These are phyloP conservation scores for Cinara cedri DNA, from an alignment of 2,888 invertebrate genomes.

Conservation along the genomic window DNA sequence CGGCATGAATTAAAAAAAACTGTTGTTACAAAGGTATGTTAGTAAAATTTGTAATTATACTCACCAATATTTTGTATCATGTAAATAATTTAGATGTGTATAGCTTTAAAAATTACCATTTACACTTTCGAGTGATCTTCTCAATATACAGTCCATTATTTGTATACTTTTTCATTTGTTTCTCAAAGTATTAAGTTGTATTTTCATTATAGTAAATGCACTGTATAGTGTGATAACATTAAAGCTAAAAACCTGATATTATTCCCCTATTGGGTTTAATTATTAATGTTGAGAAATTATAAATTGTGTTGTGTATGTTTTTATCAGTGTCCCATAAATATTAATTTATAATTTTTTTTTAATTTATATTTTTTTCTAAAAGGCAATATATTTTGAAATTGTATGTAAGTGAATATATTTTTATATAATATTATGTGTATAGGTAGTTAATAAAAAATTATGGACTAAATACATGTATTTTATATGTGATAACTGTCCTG, in stretches of 20 bases:
- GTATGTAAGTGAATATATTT: too few species aligned
- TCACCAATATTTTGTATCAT: constrained; percentile 41
- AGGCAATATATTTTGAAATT: too few species aligned
- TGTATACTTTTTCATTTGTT: background rate
- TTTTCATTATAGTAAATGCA: constrained; percentile 2
- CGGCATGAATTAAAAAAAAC: constrained; percentile 22
- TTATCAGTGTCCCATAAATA: background rate
- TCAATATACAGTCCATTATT: background rate
- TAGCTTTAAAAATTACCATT: constrained; percentile 26
- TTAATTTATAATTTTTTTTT: constrained; percentile 11
- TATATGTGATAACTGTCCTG: too few species aligned
- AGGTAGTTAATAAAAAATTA: too few species aligned
- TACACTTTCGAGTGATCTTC: constrained; percentile 5
- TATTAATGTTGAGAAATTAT: background rate
- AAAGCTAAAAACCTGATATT: background rate
- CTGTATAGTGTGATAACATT: constrained; percentile 25
- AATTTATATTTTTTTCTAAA: background rate
- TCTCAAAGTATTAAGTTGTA: background rate
- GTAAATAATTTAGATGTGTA: constrained; percentile 42
- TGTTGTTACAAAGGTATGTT: constrained; percentile 44
- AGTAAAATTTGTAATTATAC: constrained; percentile 55
- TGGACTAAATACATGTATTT: too few species aligned
- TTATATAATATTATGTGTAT: too few species aligned
- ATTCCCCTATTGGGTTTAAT: background rate
- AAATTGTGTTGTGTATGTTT: constrained; percentile 11